phyloP scores from a whole-genome alignment of 2,888 invertebrate species.

The Luffia ferchaultella region DNA sequence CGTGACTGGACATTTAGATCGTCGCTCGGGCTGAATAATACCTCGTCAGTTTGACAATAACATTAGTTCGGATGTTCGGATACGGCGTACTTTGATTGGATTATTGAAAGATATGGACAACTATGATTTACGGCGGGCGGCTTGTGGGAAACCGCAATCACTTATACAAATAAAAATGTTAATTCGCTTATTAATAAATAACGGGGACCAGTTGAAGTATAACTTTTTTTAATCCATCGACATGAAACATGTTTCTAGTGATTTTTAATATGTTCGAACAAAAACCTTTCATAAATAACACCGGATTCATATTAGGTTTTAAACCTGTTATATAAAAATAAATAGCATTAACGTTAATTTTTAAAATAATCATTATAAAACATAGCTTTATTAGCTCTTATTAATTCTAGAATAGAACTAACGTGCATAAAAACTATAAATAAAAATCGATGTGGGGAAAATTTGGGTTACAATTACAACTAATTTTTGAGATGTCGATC shows the following conservation, averaged over 20 bases:
- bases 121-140: conserved; percentile 35
- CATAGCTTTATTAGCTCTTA: too few relatives aligned
- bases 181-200: neutral
- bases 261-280: neutral
- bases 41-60: conserved; percentile 54
- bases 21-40: conserved; percentile 43
- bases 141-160: neutral
- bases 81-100: conserved; percentile 51
- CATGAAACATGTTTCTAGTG: neutral
- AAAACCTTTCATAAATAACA: neutral
- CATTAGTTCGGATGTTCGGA: conserved; percentile 55
- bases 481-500: too few relatives aligned
- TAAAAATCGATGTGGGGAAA: too few relatives aligned
- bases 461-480: too few relatives aligned
- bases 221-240: neutral
- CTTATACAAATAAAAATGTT: neutral
- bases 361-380: too few relatives aligned
- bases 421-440: too few relatives aligned
- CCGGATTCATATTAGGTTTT: too few relatives aligned
- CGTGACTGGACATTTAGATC: conserved; percentile 55
- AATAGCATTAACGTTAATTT: too few relatives aligned
- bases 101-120: conserved; percentile 55
- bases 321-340: too few relatives aligned
- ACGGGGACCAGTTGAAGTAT: neutral
- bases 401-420: too few relatives aligned